These are phyloP conservation scores for Lontra canadensis DNA, from an alignment of 2,113 vertebrate genomes.

Conservation along the genomic window DNA sequence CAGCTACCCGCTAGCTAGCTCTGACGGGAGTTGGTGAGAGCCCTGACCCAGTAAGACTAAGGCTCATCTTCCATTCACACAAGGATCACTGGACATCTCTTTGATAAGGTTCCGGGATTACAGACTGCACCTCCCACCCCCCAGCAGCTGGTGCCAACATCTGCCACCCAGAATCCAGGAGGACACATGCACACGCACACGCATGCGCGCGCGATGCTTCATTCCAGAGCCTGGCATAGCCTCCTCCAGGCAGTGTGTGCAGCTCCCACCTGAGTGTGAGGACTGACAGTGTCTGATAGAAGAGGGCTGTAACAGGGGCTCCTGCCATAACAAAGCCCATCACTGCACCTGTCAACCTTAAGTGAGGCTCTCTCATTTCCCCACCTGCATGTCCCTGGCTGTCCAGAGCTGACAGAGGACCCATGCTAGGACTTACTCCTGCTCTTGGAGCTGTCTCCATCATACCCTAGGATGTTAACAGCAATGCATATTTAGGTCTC, in stretches of 20 bases:
- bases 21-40: background rate
- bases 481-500: background rate
- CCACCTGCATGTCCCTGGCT: background rate
- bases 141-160: slow-evolving; percentile 39
- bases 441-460: fast-evolving
- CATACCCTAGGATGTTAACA: background rate
- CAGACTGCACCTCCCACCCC: background rate
- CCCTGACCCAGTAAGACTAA: background rate
- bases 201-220: background rate
- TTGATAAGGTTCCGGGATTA: background rate
- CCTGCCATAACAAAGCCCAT: background rate
- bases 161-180: background rate
- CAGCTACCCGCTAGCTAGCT: fast-evolving
- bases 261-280: background rate
- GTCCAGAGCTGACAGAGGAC: fast-evolving
- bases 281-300: background rate
- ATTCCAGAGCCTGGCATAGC: background rate
- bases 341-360: background rate
- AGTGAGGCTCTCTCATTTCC: background rate
- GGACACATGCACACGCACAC: background rate
- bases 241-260: background rate
- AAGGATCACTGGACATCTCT: background rate
- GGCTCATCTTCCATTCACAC: background rate
- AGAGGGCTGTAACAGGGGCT: background rate
- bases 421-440: too few species aligned